These are phyloP conservation scores for Ptychodera flava DNA, from an alignment of 35 echinoderm and acorn worm species.

Conservation along the genomic window DNA sequence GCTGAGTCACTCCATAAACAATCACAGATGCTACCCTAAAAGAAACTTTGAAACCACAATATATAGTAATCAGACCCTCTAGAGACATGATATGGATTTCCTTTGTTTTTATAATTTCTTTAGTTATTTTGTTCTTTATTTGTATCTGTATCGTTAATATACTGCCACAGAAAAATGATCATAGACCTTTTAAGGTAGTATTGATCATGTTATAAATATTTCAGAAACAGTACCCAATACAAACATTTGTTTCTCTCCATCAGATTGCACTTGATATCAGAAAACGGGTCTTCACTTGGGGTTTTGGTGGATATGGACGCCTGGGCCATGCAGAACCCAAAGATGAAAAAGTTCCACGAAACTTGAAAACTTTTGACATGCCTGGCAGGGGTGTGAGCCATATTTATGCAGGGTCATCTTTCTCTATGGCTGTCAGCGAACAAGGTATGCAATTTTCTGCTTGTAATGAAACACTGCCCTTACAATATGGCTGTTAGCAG, in stretches of 20 bases:
- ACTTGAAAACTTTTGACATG: slow-evolving; percentile 68
- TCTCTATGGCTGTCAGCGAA: slow-evolving; percentile 72
- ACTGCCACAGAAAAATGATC: neutral
- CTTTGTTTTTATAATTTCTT: no score
- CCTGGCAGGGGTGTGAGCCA: slow-evolving; percentile 21
- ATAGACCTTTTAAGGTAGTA: neutral
- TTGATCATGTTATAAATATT: neutral
- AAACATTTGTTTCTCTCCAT: no score
- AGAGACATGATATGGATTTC: no score
- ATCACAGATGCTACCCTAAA: no score
- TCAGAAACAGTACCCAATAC: no score
- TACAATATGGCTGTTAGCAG: neutral
- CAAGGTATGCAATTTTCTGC: slow-evolving; percentile 34
- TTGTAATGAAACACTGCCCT: no score
- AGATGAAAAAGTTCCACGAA: slow-evolving; percentile 75
- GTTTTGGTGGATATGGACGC: slow-evolving; percentile 91
- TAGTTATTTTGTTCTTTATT: neutral
- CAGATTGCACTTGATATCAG: slow-evolving; percentile 93
- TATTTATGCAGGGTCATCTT: slow-evolving; percentile 59
- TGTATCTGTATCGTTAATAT: neutral
- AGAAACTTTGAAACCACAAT: no score
- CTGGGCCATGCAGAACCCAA: slow-evolving; percentile 73
- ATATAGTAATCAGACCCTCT: no score
- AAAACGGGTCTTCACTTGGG: slow-evolving; percentile 85
- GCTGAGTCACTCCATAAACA: no score